phyloP scores from a whole-genome alignment of 2,113 vertebrate species.

The Delphinus delphis region DNA sequence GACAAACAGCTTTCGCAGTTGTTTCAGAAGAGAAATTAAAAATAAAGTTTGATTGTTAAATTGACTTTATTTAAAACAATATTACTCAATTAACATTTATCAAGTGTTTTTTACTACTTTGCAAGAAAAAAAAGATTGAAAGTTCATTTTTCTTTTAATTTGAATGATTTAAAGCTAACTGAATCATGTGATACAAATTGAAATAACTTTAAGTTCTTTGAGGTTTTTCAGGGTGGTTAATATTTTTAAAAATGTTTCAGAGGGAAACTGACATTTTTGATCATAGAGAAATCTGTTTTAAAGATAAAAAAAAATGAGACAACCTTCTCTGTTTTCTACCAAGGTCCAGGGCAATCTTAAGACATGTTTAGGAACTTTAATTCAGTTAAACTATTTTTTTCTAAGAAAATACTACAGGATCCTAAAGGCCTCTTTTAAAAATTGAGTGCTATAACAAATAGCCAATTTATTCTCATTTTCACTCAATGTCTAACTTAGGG shows the following conservation, averaged over 20 bases:
- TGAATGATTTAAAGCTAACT: not conserved
- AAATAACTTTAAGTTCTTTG: not conserved
- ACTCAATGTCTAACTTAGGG: not conserved
- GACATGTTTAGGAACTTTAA: not conserved
- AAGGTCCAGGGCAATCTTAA: not conserved
- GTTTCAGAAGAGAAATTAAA: not conserved
- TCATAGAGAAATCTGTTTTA: not conserved
- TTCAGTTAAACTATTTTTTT: not conserved
- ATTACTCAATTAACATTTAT: not conserved
- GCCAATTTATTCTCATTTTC: not conserved
- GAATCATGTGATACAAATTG: not conserved
- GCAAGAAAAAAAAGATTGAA: not conserved
- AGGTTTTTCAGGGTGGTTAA: not conserved
- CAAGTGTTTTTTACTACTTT: not conserved
- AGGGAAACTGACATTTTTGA: not conserved
- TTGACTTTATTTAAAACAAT: not conserved
- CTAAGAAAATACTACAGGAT: not conserved
- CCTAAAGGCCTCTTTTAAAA: not conserved
- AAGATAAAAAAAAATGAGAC: not conserved
- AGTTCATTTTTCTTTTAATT: not conserved
- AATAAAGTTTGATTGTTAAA: not conserved
- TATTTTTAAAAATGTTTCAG: not conserved
- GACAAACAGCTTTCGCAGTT: not conserved
- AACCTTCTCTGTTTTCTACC: not conserved
- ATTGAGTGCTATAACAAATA: not conserved